Percentiles rank a stretch among this genome's conserved stretches.
Evolutionary conservation across 2,888 invertebrate species (phyloP).

Genomic region (Chirona hameri): DNA sequence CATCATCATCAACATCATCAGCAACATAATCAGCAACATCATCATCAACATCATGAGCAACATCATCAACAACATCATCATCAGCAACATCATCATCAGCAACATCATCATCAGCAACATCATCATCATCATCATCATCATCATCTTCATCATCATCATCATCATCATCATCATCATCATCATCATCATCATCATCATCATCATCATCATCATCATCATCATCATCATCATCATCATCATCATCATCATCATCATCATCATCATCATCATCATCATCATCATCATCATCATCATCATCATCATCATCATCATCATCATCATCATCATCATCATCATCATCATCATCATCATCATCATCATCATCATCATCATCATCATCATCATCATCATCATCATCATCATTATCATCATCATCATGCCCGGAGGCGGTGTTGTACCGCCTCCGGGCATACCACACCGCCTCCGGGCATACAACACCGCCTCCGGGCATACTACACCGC

Average conservation of each 20-base stretch:
- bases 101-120: too few relatives aligned
- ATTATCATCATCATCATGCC: slow-evolving; percentile 22
- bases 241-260: slow-evolving; percentile 22
- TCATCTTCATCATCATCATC: neutral
- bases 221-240: slow-evolving; percentile 22
- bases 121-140: too few relatives aligned
- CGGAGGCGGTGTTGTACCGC: too few relatives aligned
- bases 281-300: slow-evolving; percentile 22
- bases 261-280: slow-evolving; percentile 22
- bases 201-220: slow-evolving; percentile 22
- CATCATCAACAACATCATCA: too few relatives aligned
- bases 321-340: slow-evolving; percentile 22
- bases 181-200: slow-evolving; percentile 22
- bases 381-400: slow-evolving; percentile 22
- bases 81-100: too few relatives aligned
- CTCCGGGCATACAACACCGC: too few relatives aligned
- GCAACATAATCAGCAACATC: too few relatives aligned
- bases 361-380: slow-evolving; percentile 22
- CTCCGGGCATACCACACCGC: too few relatives aligned
- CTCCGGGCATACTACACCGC: too few relatives aligned
- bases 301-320: slow-evolving; percentile 12
- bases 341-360: slow-evolving; percentile 22
- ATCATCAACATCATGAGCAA: too few relatives aligned
- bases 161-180: slow-evolving; percentile 22
- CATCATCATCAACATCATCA: too few relatives aligned